Evolutionary conservation across 2,113 vertebrate genomes (phyloP).

Genomic region (Nesospiza acunhae): DNA sequence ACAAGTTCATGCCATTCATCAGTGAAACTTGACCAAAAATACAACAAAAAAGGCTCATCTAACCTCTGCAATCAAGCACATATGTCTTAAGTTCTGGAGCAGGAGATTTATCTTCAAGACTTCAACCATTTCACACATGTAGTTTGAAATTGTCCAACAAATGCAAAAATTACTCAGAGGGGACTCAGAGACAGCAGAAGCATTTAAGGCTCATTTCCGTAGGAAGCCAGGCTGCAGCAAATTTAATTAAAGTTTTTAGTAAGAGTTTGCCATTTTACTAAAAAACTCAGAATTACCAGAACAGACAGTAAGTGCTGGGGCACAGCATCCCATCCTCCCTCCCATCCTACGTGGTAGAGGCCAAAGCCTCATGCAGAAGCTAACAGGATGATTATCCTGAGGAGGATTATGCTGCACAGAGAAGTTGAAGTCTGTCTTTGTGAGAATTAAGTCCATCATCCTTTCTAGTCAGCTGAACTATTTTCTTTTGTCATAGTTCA

Average conservation of each 20-base stretch:
- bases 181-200: background rate
- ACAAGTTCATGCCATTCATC: background rate
- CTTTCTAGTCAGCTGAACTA: background rate
- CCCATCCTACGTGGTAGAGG: fast-evolving
- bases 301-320: background rate
- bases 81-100: background rate
- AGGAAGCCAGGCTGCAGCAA: background rate
- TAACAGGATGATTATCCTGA: constrained; percentile 17
- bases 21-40: background rate
- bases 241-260: constrained; percentile 3
- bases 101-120: background rate
- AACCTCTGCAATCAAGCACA: background rate
- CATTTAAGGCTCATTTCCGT: background rate
- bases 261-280: background rate
- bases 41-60: background rate
- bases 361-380: background rate
- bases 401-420: constrained; percentile 3
- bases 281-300: background rate
- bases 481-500: background rate
- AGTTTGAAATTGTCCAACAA: background rate
- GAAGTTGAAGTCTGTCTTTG: constrained; percentile 18
- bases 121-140: background rate
- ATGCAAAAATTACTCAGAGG: background rate
- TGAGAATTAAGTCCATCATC: background rate
- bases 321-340: background rate